Percentiles rank a stretch among this genome's conserved stretches.
These are phyloP conservation scores for Orius laevigatus DNA, from an alignment of 1,140 invertebrate species.

Conservation along the genomic window DNA sequence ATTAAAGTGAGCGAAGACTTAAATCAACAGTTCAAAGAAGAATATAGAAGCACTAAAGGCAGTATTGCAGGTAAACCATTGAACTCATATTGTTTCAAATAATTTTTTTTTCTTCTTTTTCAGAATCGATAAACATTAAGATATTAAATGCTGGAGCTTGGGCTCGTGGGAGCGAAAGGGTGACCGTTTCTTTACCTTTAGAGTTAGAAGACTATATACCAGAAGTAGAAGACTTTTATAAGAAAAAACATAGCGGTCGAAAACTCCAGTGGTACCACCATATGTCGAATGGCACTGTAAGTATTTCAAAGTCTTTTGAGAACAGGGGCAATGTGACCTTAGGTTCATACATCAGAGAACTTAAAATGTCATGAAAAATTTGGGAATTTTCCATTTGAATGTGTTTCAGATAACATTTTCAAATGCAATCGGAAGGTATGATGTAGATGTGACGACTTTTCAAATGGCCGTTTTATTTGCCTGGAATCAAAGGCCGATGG, in stretches of 20 bases:
- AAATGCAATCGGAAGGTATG: conserved; percentile 85
- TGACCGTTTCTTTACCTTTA: conserved; percentile 86
- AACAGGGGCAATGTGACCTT: not conserved
- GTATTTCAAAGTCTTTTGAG: conserved; percentile 15
- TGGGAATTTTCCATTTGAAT: conserved; percentile 14
- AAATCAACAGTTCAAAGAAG: conserved; percentile 82
- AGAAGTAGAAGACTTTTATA: conserved; percentile 88
- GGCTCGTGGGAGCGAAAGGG: conserved; percentile 83
- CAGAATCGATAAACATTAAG: conserved; percentile 67
- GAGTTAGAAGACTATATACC: conserved; percentile 98
- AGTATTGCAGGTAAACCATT: conserved; percentile 30
- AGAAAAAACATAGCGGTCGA: conserved; percentile 92
- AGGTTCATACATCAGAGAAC: not conserved
- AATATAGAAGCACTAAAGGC: conserved; percentile 38
- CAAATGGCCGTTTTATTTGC: conserved; percentile 99
- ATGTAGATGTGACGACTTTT: conserved; percentile 97
- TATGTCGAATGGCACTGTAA: conserved; percentile 93
- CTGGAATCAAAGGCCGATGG: conserved; percentile 89
- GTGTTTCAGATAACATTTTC: conserved; percentile 71
- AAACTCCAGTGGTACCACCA: conserved; percentile 99
- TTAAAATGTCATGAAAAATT: conserved; percentile 1
- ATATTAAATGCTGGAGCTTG: conserved; percentile 98
- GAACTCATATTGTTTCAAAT: not conserved
- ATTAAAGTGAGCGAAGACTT: conserved; percentile 97
- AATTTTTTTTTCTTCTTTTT: conserved; percentile 19